Conservation (phyloP, 1,140 invertebrate species). For the Drosophila kohkoa region DNA sequence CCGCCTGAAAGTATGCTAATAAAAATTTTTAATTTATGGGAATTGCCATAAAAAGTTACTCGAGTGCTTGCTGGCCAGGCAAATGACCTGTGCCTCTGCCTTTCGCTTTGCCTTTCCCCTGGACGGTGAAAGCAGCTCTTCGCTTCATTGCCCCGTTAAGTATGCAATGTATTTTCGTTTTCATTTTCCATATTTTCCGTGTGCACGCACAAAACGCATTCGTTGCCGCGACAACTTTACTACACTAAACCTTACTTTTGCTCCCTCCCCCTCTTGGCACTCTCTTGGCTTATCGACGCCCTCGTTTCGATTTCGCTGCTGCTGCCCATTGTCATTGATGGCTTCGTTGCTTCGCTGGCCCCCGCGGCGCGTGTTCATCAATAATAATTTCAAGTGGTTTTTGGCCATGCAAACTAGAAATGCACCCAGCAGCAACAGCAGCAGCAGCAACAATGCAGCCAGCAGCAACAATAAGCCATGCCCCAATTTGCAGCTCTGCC, state of each 20-base stretch:
- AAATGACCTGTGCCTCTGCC: background rate
- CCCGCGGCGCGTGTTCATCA: conserved; percentile 51
- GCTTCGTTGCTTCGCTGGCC: background rate
- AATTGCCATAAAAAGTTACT: conserved; percentile 59
- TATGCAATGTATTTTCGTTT: conserved; percentile 50
- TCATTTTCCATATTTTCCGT: conserved; percentile 43
- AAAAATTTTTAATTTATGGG: conserved; percentile 75
- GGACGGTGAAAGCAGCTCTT: too few relatives aligned
- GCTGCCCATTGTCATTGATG: conserved; percentile 15
- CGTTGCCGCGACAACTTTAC: conserved; percentile 49
- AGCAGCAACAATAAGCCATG: conserved; percentile 19
- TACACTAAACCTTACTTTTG: too few relatives aligned
- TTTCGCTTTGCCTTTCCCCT: too few relatives aligned
- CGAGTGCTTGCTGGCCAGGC: conserved; percentile 52
- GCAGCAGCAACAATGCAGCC: conserved; percentile 26
- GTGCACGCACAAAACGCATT: conserved; percentile 78
- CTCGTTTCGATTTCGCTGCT: conserved; percentile 1
- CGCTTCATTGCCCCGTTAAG: conserved; percentile 29
- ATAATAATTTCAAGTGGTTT: conserved; percentile 78
- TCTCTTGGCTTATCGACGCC: background rate
- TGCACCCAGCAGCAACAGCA: conserved; percentile 45
- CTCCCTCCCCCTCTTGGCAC: background rate
- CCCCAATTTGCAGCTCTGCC: conserved; percentile 4
- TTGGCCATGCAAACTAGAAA: conserved; percentile 67
- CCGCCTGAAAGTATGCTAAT: conserved; percentile 64